Evolutionary conservation across 2,888 invertebrate species (phyloP).

Genomic region (Dynastes tityus): DNA sequence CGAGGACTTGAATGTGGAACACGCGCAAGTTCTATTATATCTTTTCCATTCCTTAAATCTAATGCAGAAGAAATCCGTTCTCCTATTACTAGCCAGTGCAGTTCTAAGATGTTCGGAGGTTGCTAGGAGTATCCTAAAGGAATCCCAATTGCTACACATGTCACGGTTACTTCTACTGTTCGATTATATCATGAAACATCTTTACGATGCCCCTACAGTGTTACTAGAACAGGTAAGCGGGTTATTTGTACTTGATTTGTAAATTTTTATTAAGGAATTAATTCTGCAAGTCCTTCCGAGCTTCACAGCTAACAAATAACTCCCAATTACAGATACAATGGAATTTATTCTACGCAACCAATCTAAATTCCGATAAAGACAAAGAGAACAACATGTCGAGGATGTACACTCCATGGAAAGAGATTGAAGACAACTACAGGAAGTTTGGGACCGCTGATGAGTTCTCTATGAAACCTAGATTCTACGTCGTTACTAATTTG

Average conservation of each 20-base stretch:
- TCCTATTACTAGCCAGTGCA: slow-evolving; percentile 86
- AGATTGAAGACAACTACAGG: slow-evolving; percentile 83
- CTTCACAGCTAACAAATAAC: too few relatives aligned
- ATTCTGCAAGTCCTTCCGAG: too few relatives aligned
- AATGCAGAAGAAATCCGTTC: slow-evolving; percentile 96
- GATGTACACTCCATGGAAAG: slow-evolving; percentile 81
- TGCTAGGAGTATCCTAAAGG: slow-evolving; percentile 74
- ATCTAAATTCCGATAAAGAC: slow-evolving; percentile 75
- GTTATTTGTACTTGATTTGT: neutral
- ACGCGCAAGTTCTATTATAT: slow-evolving; percentile 93
- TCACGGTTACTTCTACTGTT: slow-evolving; percentile 89
- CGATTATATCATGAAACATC: slow-evolving; percentile 95
- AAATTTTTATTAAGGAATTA: neutral
- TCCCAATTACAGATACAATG: slow-evolving; percentile 76
- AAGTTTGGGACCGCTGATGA: slow-evolving; percentile 77
- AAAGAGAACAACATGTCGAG: slow-evolving; percentile 75
- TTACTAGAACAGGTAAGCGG: slow-evolving; percentile 85
- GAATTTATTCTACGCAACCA: slow-evolving; percentile 83
- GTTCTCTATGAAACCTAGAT: slow-evolving; percentile 87
- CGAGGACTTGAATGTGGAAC: slow-evolving; percentile 96
- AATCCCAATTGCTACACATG: slow-evolving; percentile 84
- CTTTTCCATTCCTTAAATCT: slow-evolving; percentile 95
- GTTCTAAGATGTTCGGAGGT: slow-evolving; percentile 80
- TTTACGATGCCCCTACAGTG: slow-evolving; percentile 93
- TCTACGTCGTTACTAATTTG: slow-evolving; percentile 89